Evolutionary conservation across 2,113 vertebrate species (phyloP), one percentile per base, ranked within the genome.

Genomic region (Actenoides lindsayi): DNA sequence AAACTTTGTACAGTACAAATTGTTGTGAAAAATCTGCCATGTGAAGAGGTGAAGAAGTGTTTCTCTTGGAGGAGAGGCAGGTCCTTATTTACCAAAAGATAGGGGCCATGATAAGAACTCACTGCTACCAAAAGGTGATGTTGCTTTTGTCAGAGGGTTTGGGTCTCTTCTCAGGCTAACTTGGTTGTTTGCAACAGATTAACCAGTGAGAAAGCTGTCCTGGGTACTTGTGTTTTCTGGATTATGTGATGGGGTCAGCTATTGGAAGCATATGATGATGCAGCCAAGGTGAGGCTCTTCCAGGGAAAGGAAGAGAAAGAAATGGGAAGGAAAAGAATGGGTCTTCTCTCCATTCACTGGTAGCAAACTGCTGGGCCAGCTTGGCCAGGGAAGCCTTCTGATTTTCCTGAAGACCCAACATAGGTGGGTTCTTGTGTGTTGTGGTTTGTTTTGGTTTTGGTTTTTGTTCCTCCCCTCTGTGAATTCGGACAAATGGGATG

Each of bases 101-200:
- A 4, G 24, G 35, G 56, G 21, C 28, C 18, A 9, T 51, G 9
- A 19, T 18, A 17, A 51, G 46, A 83, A 21, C 80, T 88, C 24
- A 9, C 28, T 71, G 33, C 56, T 90, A 19, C n/a, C 8, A 5
- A 50, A 91, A 68, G 21, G 19, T 64, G 24, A 30, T 13, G 19
- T 3, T 4, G 8, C 27, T 80, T 91, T 80, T 48, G 10, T 56
- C 27, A 65, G 28, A 59, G 13, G 6, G 1, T 74, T 83, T 71
- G 27, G 16, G 2, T 87, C 31, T 91, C 16, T 83, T 71, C 17
- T 42, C 10, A 9, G 59, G 39, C 44, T 25, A 42, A 0, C 39
- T 71, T 89, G 42, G 18, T 86, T 8, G 4, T 37, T 86, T 6
- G 3, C 35, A 67, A 1, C 0, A 1, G 2, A 0, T 54, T 30